Evolutionary conservation across 1,140 invertebrate genomes (phyloP), one percentile per base, ranked within the genome.

Genomic region (Lepidurus arcticus): DNA sequence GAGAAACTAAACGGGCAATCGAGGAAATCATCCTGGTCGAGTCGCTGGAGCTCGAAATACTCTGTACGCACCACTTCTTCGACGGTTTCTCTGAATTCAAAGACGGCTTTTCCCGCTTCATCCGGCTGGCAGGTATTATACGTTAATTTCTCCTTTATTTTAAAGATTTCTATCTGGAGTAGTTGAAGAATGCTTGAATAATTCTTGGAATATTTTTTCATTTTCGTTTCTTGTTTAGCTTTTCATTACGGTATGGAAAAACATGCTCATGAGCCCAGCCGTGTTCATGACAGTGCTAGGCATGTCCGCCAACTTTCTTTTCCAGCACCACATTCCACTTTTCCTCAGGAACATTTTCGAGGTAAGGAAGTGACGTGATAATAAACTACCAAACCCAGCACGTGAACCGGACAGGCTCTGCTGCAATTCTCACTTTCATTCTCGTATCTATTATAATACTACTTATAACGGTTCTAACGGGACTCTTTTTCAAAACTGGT

Each of bases 241-340:
- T n/a, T 76, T 76, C 44, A 47, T 76, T 34, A 44, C 43, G 3
- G 76, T 82, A 1, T 79, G 85, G 3, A 84, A 84, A 79, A 85
- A 85, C 21, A 84, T 88, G 11, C 45, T 87, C 9, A 78, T 82
- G 1, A 89, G 88, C 81, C 88, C 88, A 1, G 85, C 88, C 43
- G 85, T 88, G 7, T 82, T 87, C 53, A 87, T 88, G 86, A 88
- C 88, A 5, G 74, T 85, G 6, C 79, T 87, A 24, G 88, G 88
- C 1, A 83, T 89, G 10, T 76, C 84, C 16, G 86, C 84, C 5
- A 89, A 89, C 81, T 83, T 88, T 73, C 75, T 85, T 10, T 87
- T 87, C 79, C 78, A 84, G 1, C 83, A 85, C 47, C 81, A 83
- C 9, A 75, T 88, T 7, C 88, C 88, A 7, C 44, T 78, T 16